These are phyloP conservation scores for Rhynchophorus ferrugineus DNA, from an alignment of 1,140 invertebrate species.

Conservation along the genomic window DNA sequence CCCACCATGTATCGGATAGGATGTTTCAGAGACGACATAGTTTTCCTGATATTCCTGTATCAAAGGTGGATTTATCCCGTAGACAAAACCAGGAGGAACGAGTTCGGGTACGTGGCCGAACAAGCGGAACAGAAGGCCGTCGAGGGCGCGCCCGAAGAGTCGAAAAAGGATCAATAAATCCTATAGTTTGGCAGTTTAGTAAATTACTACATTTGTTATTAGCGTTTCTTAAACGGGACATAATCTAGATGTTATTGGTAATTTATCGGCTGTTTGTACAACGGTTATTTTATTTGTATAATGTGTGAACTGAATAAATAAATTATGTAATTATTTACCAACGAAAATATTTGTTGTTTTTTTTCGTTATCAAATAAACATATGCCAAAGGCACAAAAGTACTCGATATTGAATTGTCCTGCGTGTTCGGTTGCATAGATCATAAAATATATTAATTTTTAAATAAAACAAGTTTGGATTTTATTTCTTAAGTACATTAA, in stretches of 20 bases:
- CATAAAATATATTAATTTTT: too few species aligned
- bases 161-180: slow-evolving; percentile 20
- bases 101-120: slow-evolving; percentile 86
- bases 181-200: slow-evolving; percentile 1
- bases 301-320: neutral
- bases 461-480: too few species aligned
- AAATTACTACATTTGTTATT: neutral
- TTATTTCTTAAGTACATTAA: too few species aligned
- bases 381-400: too few species aligned
- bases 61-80: slow-evolving; percentile 98
- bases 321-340: neutral
- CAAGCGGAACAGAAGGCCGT: slow-evolving; percentile 16
- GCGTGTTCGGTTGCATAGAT: too few species aligned
- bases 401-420: too few species aligned
- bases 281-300: neutral
- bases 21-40: slow-evolving; percentile 96
- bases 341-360: too few species aligned
- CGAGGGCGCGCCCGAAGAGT: neutral
- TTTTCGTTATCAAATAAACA: too few species aligned
- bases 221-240: neutral
- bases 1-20: slow-evolving; percentile 93
- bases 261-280: neutral
- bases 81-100: slow-evolving; percentile 89
- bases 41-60: slow-evolving; percentile 98
- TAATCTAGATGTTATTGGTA: neutral